A percentile compares a stretch with the other conserved stretches of the same genome.
phyloP scores from a whole-genome alignment of 2,888 invertebrate genomes.

The Nineta flava region DNA sequence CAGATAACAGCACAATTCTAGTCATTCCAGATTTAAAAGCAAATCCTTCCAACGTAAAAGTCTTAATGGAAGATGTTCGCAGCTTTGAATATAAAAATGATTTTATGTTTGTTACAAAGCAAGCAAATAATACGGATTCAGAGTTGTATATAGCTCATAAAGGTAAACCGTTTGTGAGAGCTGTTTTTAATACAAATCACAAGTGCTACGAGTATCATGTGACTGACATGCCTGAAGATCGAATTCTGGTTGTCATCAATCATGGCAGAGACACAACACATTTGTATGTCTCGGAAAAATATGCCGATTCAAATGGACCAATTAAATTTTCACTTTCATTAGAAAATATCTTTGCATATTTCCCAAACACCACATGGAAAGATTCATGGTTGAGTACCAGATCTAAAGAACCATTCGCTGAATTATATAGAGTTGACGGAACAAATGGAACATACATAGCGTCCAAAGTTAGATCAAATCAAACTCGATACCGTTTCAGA shows the following conservation, averaged over 20 bases:
- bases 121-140: constrained; percentile 23
- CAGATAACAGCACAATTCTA: constrained; percentile 36
- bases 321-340: constrained; percentile 64
- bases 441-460: constrained; percentile 80
- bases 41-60: constrained; percentile 18
- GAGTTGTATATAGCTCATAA: constrained; percentile 65
- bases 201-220: constrained; percentile 57
- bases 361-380: constrained; percentile 67
- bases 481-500: constrained; percentile 33
- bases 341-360: constrained; percentile 66
- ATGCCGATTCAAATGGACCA: constrained; percentile 26
- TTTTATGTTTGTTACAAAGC: constrained; percentile 68
- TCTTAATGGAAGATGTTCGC: constrained; percentile 49
- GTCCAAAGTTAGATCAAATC: constrained; percentile 50
- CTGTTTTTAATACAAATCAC: constrained; percentile 57
- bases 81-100: constrained; percentile 73
- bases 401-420: constrained; percentile 68
- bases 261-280: constrained; percentile 57
- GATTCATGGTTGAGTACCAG: constrained; percentile 66
- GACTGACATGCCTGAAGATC: constrained; percentile 66
- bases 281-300: constrained; percentile 67
- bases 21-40: constrained; percentile 12
- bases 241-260: constrained; percentile 68
- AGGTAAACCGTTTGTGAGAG: constrained; percentile 49
- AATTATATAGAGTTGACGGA: constrained; percentile 76